Evolutionary conservation across 1,140 invertebrate genomes (phyloP).

Genomic region (Apis florea): DNA sequence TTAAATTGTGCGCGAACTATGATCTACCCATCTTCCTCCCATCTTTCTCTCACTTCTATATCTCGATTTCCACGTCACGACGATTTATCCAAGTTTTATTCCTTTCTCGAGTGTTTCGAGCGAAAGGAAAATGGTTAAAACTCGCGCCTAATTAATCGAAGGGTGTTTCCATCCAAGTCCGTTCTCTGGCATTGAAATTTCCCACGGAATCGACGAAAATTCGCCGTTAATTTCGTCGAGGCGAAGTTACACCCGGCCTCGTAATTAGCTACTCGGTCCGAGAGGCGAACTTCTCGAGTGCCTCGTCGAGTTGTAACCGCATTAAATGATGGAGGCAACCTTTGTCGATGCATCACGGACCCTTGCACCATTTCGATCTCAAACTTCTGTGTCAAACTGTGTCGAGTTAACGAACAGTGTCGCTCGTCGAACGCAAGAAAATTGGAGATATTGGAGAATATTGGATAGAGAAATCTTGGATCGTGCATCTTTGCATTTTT

Average conservation of each 20-base stretch:
- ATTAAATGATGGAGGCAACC: conserved; percentile 39
- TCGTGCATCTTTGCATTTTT: no score
- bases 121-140: not conserved
- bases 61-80: no score
- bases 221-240: conserved; percentile 24
- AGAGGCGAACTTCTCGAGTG: conserved; percentile 52
- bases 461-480: no score
- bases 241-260: conserved; percentile 20
- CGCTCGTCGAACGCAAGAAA: not conserved
- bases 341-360: conserved; percentile 8
- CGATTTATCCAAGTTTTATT: no score
- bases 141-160: conserved; percentile 14
- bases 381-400: not conserved
- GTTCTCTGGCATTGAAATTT: conserved; percentile 22
- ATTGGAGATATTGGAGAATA: not conserved
- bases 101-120: fast-evolving
- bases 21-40: no score
- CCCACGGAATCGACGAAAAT: conserved; percentile 1
- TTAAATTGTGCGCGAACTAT: not conserved
- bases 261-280: conserved; percentile 43
- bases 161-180: no score
- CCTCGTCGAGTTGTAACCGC: conserved; percentile 39
- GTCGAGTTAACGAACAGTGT: not conserved
- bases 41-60: no score
- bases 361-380: conserved; percentile 1